These are phyloP conservation scores for Chondrosia reniformis DNA, from an alignment of 37 sponge, comb jelly and placozoan genomes.

Conservation along the genomic window DNA sequence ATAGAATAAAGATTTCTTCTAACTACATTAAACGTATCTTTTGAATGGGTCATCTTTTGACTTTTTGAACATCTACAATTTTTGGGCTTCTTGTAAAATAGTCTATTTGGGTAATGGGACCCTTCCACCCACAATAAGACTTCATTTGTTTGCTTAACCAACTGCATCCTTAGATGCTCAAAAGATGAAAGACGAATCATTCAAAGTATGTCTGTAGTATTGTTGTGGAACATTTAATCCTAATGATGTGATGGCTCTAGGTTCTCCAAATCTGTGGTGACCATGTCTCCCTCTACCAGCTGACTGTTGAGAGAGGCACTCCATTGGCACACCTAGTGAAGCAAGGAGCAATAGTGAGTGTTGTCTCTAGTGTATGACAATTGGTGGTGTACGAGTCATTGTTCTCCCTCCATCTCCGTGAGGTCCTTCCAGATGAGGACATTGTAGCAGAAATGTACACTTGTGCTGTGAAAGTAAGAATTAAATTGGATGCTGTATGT, in stretches of 20 bases:
- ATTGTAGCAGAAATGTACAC: constrained; percentile 27
- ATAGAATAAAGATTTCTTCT: too few relatives aligned
- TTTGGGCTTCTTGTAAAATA: background rate
- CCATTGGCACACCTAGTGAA: constrained; percentile 44
- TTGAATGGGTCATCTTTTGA: too few relatives aligned
- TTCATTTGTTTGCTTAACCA: too few relatives aligned
- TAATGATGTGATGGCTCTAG: too few relatives aligned
- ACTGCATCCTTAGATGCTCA: too few relatives aligned
- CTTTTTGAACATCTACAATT: too few relatives aligned
- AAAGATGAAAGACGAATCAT: too few relatives aligned
- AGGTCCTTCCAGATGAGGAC: constrained; percentile 40
- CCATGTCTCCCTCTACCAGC: constrained; percentile 78
- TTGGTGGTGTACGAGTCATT: too few relatives aligned
- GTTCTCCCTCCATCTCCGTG: background rate
- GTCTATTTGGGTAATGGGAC: background rate
- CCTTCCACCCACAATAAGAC: background rate
- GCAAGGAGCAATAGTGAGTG: constrained; percentile 34
- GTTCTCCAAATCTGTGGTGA: constrained; percentile 34
- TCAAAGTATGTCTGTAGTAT: too few relatives aligned
- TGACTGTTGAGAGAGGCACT: constrained; percentile 76
- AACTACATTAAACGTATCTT: too few relatives aligned
- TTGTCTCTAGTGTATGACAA: too few relatives aligned
- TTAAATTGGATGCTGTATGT: background rate
- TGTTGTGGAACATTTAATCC: too few relatives aligned
- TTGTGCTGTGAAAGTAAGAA: constrained; percentile 15